Evolutionary conservation across 1,140 invertebrate species (phyloP).

Genomic region (Brachionus rotundiformis): DNA sequence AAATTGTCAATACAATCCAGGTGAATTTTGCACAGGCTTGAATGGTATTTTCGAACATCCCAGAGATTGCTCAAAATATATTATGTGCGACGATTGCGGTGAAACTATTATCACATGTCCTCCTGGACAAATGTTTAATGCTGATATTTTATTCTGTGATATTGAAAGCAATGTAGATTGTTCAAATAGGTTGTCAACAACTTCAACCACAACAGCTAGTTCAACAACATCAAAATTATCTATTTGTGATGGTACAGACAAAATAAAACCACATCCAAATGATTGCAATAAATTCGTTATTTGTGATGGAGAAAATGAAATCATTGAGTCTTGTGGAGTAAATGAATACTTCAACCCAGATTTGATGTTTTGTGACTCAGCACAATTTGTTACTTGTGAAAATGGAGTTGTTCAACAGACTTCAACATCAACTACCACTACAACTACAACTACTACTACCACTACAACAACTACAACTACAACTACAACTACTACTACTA

Average conservation of each 20-base stretch:
- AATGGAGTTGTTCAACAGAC: background rate
- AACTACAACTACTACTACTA: background rate
- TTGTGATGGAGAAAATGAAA: background rate
- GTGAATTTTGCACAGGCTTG: background rate
- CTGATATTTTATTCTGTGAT: background rate
- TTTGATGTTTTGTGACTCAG: background rate
- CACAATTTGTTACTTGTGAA: background rate
- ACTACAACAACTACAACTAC: background rate
- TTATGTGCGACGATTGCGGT: constrained; percentile 4
- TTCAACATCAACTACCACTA: background rate
- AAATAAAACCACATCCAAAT: background rate
- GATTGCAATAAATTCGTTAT: background rate
- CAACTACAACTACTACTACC: background rate
- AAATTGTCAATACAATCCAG: background rate
- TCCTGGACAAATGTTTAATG: background rate
- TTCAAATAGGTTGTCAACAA: background rate
- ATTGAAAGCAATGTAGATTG: background rate
- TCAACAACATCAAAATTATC: background rate
- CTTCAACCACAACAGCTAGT: background rate
- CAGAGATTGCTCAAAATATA: constrained; percentile 34
- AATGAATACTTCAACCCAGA: constrained; percentile 7
- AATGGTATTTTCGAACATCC: constrained; percentile 19
- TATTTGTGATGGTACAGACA: background rate
- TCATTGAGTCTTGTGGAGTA: background rate
- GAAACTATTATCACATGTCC: background rate